Percentiles rank a stretch among this genome's conserved stretches.
phyloP scores from a whole-genome alignment of 2,113 vertebrate genomes.

The Barbus barbus region DNA sequence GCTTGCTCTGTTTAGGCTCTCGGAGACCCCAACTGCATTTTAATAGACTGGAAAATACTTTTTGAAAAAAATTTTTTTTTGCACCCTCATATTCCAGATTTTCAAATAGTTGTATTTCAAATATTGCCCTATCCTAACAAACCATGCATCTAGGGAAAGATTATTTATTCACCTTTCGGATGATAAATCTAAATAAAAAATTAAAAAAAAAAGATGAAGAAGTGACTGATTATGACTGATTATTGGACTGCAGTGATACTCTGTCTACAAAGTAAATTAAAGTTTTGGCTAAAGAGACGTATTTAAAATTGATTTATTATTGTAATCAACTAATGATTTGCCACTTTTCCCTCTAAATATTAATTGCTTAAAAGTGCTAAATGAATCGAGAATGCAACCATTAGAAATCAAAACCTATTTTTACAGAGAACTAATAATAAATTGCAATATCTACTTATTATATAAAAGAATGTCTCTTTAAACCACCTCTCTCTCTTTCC shows the following conservation, averaged over 20 bases:
- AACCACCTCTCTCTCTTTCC: background rate
- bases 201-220: no score
- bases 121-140: no score
- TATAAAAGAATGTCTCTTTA: background rate
- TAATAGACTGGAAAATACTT: background rate
- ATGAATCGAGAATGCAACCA: background rate
- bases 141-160: no score
- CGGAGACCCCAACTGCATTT: background rate
- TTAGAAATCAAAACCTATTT: background rate
- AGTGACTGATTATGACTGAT: no score
- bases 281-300: background rate
- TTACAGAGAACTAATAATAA: background rate
- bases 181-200: no score
- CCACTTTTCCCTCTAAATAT: background rate
- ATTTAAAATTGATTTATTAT: background rate
- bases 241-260: no score
- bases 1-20: conserved; percentile 18
- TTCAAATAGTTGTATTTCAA: no score
- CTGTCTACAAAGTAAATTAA: background rate
- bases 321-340: background rate
- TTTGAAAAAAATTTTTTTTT: no score
- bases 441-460: background rate
- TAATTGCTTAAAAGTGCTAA: background rate
- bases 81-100: no score
- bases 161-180: no score